Percentiles rank a stretch among this genome's conserved stretches.
Conservation (phyloP, 2,797 vertebrate species). For the Danionella dracula region DNA sequence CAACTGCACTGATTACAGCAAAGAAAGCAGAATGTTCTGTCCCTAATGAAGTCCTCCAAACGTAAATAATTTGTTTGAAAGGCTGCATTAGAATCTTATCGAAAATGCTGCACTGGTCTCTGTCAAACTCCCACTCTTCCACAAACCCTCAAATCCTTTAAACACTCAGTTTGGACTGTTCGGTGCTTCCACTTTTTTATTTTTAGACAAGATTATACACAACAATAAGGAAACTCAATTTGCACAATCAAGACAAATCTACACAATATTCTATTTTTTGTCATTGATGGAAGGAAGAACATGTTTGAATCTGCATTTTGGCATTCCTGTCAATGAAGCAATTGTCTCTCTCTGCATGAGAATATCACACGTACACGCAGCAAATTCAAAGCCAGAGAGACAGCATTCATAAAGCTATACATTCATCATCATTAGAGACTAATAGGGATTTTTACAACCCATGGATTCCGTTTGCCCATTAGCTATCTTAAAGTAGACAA, state of each 20-base stretch:
- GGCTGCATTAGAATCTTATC: slow-evolving; percentile 42
- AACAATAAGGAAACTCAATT: neutral
- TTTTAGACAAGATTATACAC: slow-evolving; percentile 22
- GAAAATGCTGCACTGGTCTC: slow-evolving; percentile 37
- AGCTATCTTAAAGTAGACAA: slow-evolving; percentile 13
- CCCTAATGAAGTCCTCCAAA: slow-evolving; percentile 32
- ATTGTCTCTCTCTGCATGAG: slow-evolving; percentile 2
- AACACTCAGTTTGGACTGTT: slow-evolving; percentile 12
- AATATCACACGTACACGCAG: slow-evolving; percentile 2
- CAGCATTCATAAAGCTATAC: slow-evolving; percentile 1
- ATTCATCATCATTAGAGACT: slow-evolving; percentile 25
- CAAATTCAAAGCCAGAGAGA: neutral
- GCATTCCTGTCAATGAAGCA: slow-evolving; percentile 9
- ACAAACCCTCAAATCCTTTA: slow-evolving; percentile 23
- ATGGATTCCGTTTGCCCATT: slow-evolving; percentile 16
- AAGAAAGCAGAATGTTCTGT: slow-evolving; percentile 14
- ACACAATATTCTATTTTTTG: slow-evolving; percentile 5
- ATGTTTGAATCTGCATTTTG: neutral
- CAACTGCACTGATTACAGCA: neutral
- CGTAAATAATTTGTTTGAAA: slow-evolving; percentile 41
- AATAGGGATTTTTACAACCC: slow-evolving; percentile 18
- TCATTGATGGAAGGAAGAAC: neutral
- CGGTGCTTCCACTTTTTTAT: slow-evolving; percentile 9
- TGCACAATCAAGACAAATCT: neutral
- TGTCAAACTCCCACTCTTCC: slow-evolving; percentile 35